Percentiles rank a stretch among this genome's conserved stretches.
Evolutionary conservation across 1,140 invertebrate species (phyloP).

Genomic region (Bombus huntii): DNA sequence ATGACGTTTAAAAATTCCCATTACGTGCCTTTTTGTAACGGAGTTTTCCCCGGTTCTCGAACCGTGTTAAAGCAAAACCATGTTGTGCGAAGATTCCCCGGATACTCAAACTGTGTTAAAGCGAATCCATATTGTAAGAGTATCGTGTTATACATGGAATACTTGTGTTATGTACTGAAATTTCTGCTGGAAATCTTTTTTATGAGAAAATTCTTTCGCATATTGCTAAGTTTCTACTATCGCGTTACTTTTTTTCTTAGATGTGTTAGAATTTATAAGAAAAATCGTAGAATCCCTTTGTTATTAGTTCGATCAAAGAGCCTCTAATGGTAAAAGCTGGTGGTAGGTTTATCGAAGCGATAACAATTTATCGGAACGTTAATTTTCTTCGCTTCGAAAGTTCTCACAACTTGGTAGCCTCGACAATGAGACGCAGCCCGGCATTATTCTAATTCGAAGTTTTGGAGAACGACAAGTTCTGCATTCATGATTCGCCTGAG

Average conservation of each 20-base stretch:
- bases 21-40: no score
- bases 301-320: neutral
- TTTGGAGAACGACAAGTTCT: constrained; percentile 3
- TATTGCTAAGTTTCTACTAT: neutral
- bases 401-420: neutral
- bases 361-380: constrained; percentile 12
- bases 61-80: no score
- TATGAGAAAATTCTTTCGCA: neutral
- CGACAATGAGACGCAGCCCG: constrained; percentile 7
- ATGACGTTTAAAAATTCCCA: no score
- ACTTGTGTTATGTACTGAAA: neutral
- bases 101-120: no score
- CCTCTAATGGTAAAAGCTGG: neutral
- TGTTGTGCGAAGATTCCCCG: no score
- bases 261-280: neutral
- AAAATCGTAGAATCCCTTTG: neutral
- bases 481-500: neutral
- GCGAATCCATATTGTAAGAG: no score
- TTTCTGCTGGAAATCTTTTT: neutral
- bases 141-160: no score
- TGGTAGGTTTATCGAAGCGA: neutral
- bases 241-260: neutral
- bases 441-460: constrained; percentile 47
- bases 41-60: no score
- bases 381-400: constrained; percentile 7